Conservation (phyloP, 2,797 vertebrate species). For the Columba guinea region DNA sequence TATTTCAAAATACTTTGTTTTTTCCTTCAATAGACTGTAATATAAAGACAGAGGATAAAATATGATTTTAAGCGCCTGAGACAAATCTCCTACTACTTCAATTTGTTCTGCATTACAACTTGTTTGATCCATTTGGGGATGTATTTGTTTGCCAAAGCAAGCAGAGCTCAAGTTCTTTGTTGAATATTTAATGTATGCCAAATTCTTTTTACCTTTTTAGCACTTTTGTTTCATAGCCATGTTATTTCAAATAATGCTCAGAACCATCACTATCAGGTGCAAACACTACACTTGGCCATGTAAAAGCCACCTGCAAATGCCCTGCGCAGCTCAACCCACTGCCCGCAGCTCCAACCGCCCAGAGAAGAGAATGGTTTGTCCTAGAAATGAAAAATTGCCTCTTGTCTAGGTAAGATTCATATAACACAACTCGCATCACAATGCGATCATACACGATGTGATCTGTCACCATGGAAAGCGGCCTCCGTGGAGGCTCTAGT, state of each 20-base stretch:
- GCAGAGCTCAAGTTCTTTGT: slow-evolving; percentile 45
- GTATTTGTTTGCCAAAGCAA: slow-evolving; percentile 72
- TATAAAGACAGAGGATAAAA: slow-evolving; percentile 61
- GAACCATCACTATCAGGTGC: background rate
- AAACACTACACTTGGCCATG: background rate
- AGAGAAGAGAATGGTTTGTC: background rate
- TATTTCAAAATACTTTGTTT: background rate
- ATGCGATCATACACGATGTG: fast-evolving
- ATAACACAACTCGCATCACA: fast-evolving
- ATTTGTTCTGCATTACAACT: slow-evolving; percentile 71
- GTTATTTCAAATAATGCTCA: background rate
- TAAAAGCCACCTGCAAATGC: background rate
- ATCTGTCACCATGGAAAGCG: background rate
- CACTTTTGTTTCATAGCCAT: background rate
- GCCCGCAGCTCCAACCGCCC: background rate
- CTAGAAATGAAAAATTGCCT: background rate
- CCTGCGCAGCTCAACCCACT: background rate
- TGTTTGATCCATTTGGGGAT: slow-evolving; percentile 69
- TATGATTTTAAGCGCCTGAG: slow-evolving; percentile 59
- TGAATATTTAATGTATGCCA: slow-evolving; percentile 60
- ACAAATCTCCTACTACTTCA: slow-evolving; percentile 69
- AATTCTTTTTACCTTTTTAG: slow-evolving; percentile 48
- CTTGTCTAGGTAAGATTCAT: background rate
- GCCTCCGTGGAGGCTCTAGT: background rate
- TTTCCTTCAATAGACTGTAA: slow-evolving; percentile 24